Base-by-base conservation (phyloP, 2,888 invertebrate genomes). In the Rhamnusium bicolor region DNA sequence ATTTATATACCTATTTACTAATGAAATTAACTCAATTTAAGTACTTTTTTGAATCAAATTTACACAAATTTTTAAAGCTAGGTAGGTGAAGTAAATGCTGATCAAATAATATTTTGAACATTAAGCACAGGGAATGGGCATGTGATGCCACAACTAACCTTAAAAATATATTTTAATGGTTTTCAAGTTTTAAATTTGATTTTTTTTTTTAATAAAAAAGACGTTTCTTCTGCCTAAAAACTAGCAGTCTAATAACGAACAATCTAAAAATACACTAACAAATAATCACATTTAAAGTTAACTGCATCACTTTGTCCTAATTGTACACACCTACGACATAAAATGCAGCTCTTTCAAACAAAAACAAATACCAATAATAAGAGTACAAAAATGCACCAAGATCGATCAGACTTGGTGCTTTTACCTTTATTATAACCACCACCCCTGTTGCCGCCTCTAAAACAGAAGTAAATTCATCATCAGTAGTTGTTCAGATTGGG, bases 401-500 rank as follows among this genome's bases (percentile, higher is more conserved):
- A 90, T 91, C 92, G 90, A 90, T 90, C 90, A 90, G 91, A 92
- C 91, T 92, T 92, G 94, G 93, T 93, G 94, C 92, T 90, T 94
- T 96, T 96, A 96, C 96, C 96, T 96, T 96, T 96, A 92, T 95
- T 95, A 95, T 91, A 96, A 95, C 95, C 95, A 94, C 95, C 95
- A 94, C 96, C 95, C 94, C 93, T 93, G 94, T 95, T 95, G 94
- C 96, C 95, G 92, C 93, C 92, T 94, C 96, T 94, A 94, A 93
- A 95, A 94, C 94, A 94, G 92, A 94, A 92, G 93, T 91, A 92
- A 92, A 91, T 80, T 91, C 91, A 93, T 93, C 93, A 93, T 93
- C 93, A 92, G 80, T 80, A 80, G 77, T 71, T 77, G 75, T 72
- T 73, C 66, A 63, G 63, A 58, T 71, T 71, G 87, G 87, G 89